These are phyloP conservation scores for Otus sunia DNA, from an alignment of 2,113 vertebrate genomes.

Conservation along the genomic window DNA sequence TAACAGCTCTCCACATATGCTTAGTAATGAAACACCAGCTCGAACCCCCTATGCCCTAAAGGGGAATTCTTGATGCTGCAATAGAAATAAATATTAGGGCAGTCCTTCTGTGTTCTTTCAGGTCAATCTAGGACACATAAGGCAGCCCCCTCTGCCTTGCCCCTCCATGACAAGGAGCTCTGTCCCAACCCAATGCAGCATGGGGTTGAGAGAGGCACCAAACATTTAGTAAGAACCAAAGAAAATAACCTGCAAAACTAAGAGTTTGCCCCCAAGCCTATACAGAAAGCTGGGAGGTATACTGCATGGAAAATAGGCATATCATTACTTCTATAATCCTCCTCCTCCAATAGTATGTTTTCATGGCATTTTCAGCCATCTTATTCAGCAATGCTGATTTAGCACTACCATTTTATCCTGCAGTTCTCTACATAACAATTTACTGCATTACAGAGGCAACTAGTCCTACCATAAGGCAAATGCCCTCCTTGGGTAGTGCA, in stretches of 20 bases:
- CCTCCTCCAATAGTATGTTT: background rate
- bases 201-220: background rate
- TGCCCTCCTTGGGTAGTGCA: background rate
- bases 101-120: background rate
- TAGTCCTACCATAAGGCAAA: background rate
- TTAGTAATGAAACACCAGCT: background rate
- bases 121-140: background rate
- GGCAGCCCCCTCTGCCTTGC: background rate
- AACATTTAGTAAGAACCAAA: rapidly evolving
- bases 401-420: constrained; percentile 34
- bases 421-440: constrained; percentile 4
- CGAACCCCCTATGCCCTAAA: background rate
- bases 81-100: background rate
- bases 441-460: background rate
- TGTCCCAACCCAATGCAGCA: background rate
- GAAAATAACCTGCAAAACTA: background rate
- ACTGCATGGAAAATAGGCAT: background rate
- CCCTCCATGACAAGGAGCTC: background rate
- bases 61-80: background rate
- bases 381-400: background rate
- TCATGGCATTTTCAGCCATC: constrained; percentile 15
- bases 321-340: background rate
- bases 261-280: background rate
- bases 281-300: background rate
- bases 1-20: background rate